Evolutionary conservation across 2,797 vertebrate species (phyloP).

Genomic region (Cyclopterus lumpus): DNA sequence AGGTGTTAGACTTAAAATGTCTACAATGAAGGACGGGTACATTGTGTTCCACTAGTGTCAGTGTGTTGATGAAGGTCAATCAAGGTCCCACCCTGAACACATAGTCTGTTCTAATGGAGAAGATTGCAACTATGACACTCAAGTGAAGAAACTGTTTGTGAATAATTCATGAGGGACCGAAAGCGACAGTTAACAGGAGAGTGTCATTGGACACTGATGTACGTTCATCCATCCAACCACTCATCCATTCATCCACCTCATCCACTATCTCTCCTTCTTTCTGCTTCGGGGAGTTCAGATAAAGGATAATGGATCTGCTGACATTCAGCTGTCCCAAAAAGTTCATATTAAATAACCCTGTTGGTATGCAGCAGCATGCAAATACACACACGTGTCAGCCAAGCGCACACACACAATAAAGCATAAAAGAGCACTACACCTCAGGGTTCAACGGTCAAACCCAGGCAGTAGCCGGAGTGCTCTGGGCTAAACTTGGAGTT

Average conservation of each 20-base stretch:
- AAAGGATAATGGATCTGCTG: conserved; percentile 77
- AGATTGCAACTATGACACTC: conserved; percentile 40
- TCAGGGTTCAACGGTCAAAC: conserved; percentile 65
- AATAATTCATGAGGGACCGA: conserved; percentile 79
- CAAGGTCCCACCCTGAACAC: not conserved
- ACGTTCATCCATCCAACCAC: conserved; percentile 51
- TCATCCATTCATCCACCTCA: conserved; percentile 54
- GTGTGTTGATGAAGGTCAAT: conserved; percentile 3
- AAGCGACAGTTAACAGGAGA: conserved; percentile 69
- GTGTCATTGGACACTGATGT: conserved; percentile 68
- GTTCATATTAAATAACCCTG: conserved; percentile 58
- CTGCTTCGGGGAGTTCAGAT: conserved; percentile 67
- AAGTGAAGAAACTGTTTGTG: conserved; percentile 54
- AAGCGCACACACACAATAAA: not conserved
- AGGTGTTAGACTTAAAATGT: too few relatives aligned
- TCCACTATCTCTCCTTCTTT: conserved; percentile 30
- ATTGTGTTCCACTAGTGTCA: not conserved
- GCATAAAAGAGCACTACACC: too few relatives aligned
- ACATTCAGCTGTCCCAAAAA: conserved; percentile 72
- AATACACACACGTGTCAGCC: conserved; percentile 11
- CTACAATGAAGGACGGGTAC: not conserved
- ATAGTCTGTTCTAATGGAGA: conserved; percentile 31
- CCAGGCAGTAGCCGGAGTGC: conserved; percentile 54
- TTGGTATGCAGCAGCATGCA: conserved; percentile 30
- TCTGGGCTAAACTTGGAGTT: conserved; percentile 41